Percentiles rank a stretch among this genome's conserved stretches.
Evolutionary conservation across 2,888 invertebrate genomes (phyloP).

Genomic region (Empis stercorea): DNA sequence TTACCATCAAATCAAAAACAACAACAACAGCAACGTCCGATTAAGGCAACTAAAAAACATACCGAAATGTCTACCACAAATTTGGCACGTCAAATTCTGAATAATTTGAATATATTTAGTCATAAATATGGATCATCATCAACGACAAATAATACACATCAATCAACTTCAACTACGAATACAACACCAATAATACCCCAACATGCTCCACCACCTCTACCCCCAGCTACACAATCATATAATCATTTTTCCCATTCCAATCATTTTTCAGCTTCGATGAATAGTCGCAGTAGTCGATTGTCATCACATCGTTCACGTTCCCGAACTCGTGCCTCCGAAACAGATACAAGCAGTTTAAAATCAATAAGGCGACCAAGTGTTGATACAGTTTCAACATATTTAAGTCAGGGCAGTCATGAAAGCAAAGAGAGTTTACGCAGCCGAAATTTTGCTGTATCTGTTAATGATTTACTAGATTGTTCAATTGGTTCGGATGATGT

Average conservation of each 20-base stretch:
- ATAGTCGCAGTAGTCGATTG: conserved; percentile 31
- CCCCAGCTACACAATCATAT: conserved; percentile 18
- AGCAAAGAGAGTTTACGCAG: conserved; percentile 58
- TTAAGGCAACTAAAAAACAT: conserved; percentile 25
- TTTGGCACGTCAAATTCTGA: conserved; percentile 64
- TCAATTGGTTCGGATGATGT: conserved; percentile 61
- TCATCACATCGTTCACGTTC: conserved; percentile 34
- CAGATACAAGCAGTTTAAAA: conserved; percentile 50
- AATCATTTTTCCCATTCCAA: conserved; percentile 27
- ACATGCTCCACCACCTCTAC: conserved; percentile 7
- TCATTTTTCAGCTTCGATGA: conserved; percentile 30
- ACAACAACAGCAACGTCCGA: not conserved
- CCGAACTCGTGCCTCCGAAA: conserved; percentile 36
- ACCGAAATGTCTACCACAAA: conserved; percentile 41
- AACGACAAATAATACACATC: conserved; percentile 12
- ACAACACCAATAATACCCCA: conserved; percentile 1
- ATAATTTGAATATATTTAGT: conserved; percentile 65
- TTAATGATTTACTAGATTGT: conserved; percentile 56
- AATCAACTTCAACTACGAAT: conserved; percentile 13
- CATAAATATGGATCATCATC: conserved; percentile 16
- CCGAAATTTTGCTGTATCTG: conserved; percentile 38
- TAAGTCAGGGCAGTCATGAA: conserved; percentile 77
- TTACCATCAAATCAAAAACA: conserved; percentile 7
- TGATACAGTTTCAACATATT: conserved; percentile 79
- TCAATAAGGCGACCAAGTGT: conserved; percentile 70